Evolutionary conservation across 2,797 vertebrate species (phyloP), one percentile per base, ranked within the genome.

Genomic region (Crypturellus tataupa): DNA sequence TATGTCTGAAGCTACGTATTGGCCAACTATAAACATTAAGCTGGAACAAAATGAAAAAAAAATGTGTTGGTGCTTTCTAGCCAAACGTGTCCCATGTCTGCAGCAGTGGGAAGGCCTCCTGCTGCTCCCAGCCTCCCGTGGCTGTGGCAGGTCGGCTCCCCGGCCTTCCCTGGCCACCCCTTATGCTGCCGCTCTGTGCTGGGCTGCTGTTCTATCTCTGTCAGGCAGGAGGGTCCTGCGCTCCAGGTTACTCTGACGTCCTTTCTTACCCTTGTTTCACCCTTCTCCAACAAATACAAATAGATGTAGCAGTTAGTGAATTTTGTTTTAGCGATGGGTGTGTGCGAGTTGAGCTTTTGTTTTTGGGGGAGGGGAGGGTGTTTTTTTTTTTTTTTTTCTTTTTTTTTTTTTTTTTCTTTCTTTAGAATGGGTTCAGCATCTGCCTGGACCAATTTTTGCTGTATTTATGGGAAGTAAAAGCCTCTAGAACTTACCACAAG

Each of bases 151-250:
- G 27, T 44, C 42, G 53, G 82, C 4, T 49, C 51, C 24, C 19
- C 6, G 2, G 31, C 13, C 13, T 69, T 9, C 46, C 17, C 0
- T 0, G 49, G 51, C 47, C 19, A 3, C 55, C 90, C 51, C 37
- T 35, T 19, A 72, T 59, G 60, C 33, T 76, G 2, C 33, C 46
- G 42, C 35, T 55, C 56, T 44, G 5, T 40, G 27, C 67, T 46
- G 19, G 4, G 0, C 65, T 85, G 64, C 33, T 67, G n/a, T 19
- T 35, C 53, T 59, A 33, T n/a, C 35, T 35, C 15, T 51, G 15
- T 20, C 8, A 8, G 53, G 19, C 31, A n/a, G 76, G 44, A 81
- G 60, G 55, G 27, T 8, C 19, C 24, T 29, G 13, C 6, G 1
- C 24, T 47, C 16, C 5, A 19, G 13, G 44, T 42, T 37, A 75